Percentiles rank a stretch among this genome's conserved stretches.
phyloP scores from a whole-genome alignment of 2,888 invertebrate species.

The Pasiphila rectangulata region DNA sequence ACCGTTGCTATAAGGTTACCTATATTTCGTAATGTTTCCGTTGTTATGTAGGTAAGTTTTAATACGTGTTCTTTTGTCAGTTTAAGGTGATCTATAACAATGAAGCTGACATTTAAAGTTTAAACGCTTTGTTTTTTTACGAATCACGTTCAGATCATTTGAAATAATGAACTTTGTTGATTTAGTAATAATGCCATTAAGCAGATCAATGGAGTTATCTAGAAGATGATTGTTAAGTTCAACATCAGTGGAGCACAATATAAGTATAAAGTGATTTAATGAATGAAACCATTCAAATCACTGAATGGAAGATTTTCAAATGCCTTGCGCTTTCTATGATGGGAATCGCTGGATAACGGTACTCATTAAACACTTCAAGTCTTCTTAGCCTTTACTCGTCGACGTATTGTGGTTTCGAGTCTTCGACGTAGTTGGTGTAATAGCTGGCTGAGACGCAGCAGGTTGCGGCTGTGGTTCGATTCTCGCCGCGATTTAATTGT shows the following conservation, averaged over 20 bases:
- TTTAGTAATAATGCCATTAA: neutral
- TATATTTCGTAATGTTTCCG: conserved; percentile 26
- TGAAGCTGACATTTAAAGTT: conserved; percentile 10
- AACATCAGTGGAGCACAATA: neutral
- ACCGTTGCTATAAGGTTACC: conserved; percentile 27
- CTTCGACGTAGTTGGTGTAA: too few relatives aligned
- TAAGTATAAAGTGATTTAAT: neutral
- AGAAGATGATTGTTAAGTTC: neutral
- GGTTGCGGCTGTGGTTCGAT: too few relatives aligned
- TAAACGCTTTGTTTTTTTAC: conserved; percentile 2
- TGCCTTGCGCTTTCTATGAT: too few relatives aligned
- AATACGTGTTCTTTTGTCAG: conserved; percentile 11
- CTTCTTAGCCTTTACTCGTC: too few relatives aligned
- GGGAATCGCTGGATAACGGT: too few relatives aligned
- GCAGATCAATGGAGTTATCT: neutral
- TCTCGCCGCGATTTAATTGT: too few relatives aligned
- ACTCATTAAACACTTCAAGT: too few relatives aligned
- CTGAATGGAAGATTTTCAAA: neutral
- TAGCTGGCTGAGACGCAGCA: too few relatives aligned
- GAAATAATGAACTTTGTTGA: conserved; percentile 2
- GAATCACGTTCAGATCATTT: conserved; percentile 7
- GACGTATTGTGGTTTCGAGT: too few relatives aligned
- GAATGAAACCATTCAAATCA: neutral
- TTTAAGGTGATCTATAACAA: conserved; percentile 11
- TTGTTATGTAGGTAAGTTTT: conserved; percentile 21